These are phyloP conservation scores for Lordiphosa stackelbergi DNA, from an alignment of 1,140 invertebrate genomes.

Conservation along the genomic window DNA sequence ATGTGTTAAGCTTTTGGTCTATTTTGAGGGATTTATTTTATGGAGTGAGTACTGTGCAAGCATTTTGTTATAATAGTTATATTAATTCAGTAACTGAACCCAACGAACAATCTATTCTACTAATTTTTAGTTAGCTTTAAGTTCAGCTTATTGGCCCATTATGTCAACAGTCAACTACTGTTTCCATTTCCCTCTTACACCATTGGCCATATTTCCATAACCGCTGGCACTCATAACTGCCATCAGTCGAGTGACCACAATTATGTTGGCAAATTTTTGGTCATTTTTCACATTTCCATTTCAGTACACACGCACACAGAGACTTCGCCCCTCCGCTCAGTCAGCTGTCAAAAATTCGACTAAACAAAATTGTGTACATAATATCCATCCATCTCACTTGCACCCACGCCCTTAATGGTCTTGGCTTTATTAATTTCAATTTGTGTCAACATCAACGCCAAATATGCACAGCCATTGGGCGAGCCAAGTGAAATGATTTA, in stretches of 20 bases:
- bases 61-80: too few species aligned
- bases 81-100: too few species aligned
- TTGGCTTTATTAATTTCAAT: constrained; percentile 70
- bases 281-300: constrained; percentile 53
- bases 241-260: constrained; percentile 43
- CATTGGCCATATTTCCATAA: constrained; percentile 17
- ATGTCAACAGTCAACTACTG: constrained; percentile 26
- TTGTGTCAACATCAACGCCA: constrained; percentile 70
- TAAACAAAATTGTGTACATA: constrained; percentile 56
- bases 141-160: constrained; percentile 14
- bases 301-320: not conserved
- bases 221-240: not conserved
- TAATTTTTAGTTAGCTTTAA: constrained; percentile 10
- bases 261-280: constrained; percentile 57
- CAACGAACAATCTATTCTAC: not conserved
- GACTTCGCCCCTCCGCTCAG: not conserved
- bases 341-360: constrained; percentile 45
- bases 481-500: constrained; percentile 54
- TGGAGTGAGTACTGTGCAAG: too few species aligned
- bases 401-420: constrained; percentile 4
- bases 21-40: too few species aligned
- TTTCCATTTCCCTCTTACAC: constrained; percentile 11
- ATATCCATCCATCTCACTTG: constrained; percentile 18
- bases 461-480: constrained; percentile 38
- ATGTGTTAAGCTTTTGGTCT: too few species aligned